Evolutionary conservation across 2,113 vertebrate species (phyloP).

Genomic region (Castor canadensis): DNA sequence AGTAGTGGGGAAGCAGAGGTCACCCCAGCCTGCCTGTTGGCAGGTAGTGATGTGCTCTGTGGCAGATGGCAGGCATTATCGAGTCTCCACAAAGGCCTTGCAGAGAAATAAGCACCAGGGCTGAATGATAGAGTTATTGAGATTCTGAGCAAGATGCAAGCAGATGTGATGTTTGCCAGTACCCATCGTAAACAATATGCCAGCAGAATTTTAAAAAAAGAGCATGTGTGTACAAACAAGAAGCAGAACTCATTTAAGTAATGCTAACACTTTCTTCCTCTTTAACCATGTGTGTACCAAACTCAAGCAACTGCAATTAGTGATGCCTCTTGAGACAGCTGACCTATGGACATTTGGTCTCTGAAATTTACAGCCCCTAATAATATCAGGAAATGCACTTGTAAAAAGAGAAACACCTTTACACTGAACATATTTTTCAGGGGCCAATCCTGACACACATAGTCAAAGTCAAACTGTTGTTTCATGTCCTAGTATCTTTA

Average conservation of each 20-base stretch:
- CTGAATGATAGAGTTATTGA: slow-evolving; percentile 89
- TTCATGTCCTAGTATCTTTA: neutral
- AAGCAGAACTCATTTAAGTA: slow-evolving; percentile 78
- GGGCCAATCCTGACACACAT: neutral
- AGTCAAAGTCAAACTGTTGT: neutral
- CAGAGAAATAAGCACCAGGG: slow-evolving; percentile 81
- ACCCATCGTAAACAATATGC: slow-evolving; percentile 87
- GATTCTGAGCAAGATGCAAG: slow-evolving; percentile 87
- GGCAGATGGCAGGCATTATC: slow-evolving; percentile 92
- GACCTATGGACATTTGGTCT: neutral
- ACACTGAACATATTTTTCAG: neutral
- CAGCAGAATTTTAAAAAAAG: slow-evolving; percentile 87
- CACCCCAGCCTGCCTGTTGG: slow-evolving; percentile 86
- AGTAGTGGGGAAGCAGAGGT: slow-evolving; percentile 87
- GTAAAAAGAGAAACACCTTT: neutral
- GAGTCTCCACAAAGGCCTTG: slow-evolving; percentile 88
- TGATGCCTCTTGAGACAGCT: neutral
- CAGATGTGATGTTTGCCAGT: slow-evolving; percentile 89
- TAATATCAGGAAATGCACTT: slow-evolving; percentile 6
- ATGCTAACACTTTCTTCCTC: slow-evolving; percentile 63
- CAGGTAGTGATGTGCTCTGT: slow-evolving; percentile 90
- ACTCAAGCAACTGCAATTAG: neutral
- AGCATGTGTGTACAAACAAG: slow-evolving; percentile 87
- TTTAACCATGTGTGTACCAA: slow-evolving; percentile 72
- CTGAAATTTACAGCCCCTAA: neutral